Evolutionary conservation across 2,113 vertebrate genomes (phyloP), one percentile per base, ranked within the genome.

Genomic region (Grallaria varia): DNA sequence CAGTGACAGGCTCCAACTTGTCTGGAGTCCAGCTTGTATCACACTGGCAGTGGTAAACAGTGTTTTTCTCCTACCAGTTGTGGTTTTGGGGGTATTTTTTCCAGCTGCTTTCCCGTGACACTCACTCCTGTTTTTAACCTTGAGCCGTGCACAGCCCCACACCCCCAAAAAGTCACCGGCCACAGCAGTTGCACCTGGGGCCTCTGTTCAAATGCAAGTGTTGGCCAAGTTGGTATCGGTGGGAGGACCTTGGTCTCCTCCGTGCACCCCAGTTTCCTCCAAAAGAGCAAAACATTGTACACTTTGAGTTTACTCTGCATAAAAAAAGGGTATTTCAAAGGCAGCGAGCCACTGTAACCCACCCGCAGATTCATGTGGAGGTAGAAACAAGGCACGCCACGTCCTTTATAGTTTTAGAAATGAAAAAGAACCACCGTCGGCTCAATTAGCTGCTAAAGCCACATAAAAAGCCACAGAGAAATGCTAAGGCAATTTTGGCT

Each of bases 91-190:
- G 1, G 3, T 30, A 42, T 1, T 3, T 30, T 37, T 42, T 18
- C 5, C 31, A 31, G 0, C 15, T n/a, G 40, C 24, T 79, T 23
- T 58, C 58, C 56, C 22, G 1, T 2, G 10, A n/a, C 17, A 50
- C 18, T 52, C 19, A 1, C 19, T 14, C 2, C 1, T 19, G 1
- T 13, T 68, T 88, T 8, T 3, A 8, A 17, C 53, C 10, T 4
- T 13, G 69, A 33, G 53, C 58, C 72, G 5, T 30, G 33, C 10
- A 12, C 45, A 63, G 25, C 56, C 1, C 30, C 5, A 1, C 9
- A 16, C 2, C n/a, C 53, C 56, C 42, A 62, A 49, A 45, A 9
- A 50, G 30, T 5, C 56, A 3, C 69, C 59, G 72, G 16, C 49
- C n/a, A 0, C 40, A 68, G 63, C 37, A 50, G 4, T 14, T 23